Conservation (phyloP, 2,797 vertebrate species). For the Cuculus canorus region DNA sequence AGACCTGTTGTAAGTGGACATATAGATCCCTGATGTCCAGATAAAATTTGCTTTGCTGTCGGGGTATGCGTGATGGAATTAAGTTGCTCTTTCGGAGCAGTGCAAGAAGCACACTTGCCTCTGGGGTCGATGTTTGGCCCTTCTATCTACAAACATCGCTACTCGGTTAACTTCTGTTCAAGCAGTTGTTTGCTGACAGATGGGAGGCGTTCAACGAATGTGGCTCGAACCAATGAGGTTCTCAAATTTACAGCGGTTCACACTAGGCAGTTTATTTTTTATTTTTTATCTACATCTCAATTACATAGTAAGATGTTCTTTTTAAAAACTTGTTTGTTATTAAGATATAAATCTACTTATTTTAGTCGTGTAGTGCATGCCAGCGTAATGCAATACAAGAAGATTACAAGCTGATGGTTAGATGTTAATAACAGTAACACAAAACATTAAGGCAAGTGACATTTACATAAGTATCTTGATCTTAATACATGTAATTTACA, state of each 20-base stretch:
- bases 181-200: background rate
- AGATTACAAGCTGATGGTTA: slow-evolving; percentile 83
- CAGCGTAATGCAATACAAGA: slow-evolving; percentile 75
- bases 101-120: rapidly evolving
- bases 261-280: slow-evolving; percentile 15
- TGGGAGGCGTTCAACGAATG: background rate
- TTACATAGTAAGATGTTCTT: slow-evolving; percentile 61
- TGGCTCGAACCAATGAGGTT: background rate
- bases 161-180: background rate
- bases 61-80: rapidly evolving
- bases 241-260: slow-evolving; percentile 21
- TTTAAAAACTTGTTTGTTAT: slow-evolving; percentile 76
- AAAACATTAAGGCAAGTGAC: slow-evolving; percentile 86
- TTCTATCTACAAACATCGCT: background rate
- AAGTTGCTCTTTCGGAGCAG: background rate
- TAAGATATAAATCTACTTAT: slow-evolving; percentile 77
- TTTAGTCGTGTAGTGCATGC: slow-evolving; percentile 66
- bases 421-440: slow-evolving; percentile 84
- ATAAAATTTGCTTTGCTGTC: background rate
- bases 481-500: slow-evolving; percentile 88
- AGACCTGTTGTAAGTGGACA: background rate
- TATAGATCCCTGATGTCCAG: background rate
- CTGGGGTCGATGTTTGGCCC: background rate
- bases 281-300: slow-evolving; percentile 68
- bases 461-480: slow-evolving; percentile 88